These are phyloP conservation scores for Ormia ochracea DNA, from an alignment of 2,888 invertebrate genomes.

Conservation along the genomic window DNA sequence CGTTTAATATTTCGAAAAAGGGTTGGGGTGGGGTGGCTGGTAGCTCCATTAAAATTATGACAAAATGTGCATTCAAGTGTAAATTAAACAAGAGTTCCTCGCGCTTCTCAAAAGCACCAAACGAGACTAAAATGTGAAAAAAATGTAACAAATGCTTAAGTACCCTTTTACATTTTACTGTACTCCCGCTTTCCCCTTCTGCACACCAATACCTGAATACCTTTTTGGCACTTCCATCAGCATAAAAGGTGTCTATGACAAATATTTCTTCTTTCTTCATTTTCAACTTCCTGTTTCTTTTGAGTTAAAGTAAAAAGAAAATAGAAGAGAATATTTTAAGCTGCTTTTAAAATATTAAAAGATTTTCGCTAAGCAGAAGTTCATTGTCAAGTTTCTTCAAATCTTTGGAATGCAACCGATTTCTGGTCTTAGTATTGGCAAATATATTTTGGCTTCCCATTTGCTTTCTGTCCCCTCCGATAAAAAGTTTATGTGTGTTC, in stretches of 20 bases:
- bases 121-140: slow-evolving; percentile 13
- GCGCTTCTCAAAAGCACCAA: slow-evolving; percentile 40
- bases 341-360: slow-evolving; percentile 44
- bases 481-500: neutral
- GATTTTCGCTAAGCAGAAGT: neutral
- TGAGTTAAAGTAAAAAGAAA: neutral
- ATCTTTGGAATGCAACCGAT: slow-evolving; percentile 35
- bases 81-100: slow-evolving; percentile 65
- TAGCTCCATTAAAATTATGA: slow-evolving; percentile 62
- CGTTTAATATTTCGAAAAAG: neutral
- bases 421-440: neutral
- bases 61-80: slow-evolving; percentile 73
- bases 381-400: slow-evolving; percentile 41
- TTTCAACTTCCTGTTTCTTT: slow-evolving; percentile 17
- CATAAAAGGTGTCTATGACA: slow-evolving; percentile 39
- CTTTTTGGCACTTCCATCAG: neutral
- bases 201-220: neutral
- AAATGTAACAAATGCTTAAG: slow-evolving; percentile 23
- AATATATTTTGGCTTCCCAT: neutral
- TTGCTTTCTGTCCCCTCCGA: slow-evolving; percentile 3
- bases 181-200: neutral
- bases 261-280: neutral
- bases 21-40: neutral
- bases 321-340: slow-evolving; percentile 19
- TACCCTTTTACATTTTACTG: slow-evolving; percentile 4